Conservation (phyloP, 2,113 vertebrate species). For the Symphodus melops region DNA sequence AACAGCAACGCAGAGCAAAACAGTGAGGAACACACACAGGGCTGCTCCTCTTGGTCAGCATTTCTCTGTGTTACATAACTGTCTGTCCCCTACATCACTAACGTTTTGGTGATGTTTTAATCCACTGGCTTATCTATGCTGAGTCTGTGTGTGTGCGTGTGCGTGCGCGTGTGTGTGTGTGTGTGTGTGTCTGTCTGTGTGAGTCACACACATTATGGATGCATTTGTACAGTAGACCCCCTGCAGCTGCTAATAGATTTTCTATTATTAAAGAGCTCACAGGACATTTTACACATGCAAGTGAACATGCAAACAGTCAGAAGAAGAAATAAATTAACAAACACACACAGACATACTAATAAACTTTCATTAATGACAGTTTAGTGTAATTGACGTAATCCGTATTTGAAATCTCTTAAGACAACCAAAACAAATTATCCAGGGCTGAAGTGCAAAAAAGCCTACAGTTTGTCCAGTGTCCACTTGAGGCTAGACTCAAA, state of each 20-base stretch:
- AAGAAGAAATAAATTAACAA: neutral
- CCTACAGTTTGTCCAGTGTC: no score
- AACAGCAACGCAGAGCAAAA: neutral
- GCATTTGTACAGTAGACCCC: slow-evolving; percentile 34
- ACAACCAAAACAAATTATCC: no score
- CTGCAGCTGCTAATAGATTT: slow-evolving; percentile 45
- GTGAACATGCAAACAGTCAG: slow-evolving; percentile 15
- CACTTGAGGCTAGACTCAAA: no score
- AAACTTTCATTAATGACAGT: no score
- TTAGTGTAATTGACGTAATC: no score
- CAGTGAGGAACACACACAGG: slow-evolving; percentile 5
- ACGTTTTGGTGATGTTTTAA: slow-evolving; percentile 61
- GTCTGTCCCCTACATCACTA: slow-evolving; percentile 56
- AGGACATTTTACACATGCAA: slow-evolving; percentile 24
- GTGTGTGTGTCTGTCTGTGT: neutral
- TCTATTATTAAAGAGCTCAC: slow-evolving; percentile 41
- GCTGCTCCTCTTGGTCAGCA: slow-evolving; percentile 56
- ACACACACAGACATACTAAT: neutral
- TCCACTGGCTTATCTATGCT: slow-evolving; percentile 61
- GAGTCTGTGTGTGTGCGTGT: slow-evolving; percentile 26
- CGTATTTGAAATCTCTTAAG: no score
- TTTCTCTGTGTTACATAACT: slow-evolving; percentile 62
- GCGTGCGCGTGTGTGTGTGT: neutral
- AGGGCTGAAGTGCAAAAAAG: no score
- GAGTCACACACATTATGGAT: slow-evolving; percentile 43